phyloP scores from a whole-genome alignment of 2,113 vertebrate species.

The Saguinus imperator region DNA sequence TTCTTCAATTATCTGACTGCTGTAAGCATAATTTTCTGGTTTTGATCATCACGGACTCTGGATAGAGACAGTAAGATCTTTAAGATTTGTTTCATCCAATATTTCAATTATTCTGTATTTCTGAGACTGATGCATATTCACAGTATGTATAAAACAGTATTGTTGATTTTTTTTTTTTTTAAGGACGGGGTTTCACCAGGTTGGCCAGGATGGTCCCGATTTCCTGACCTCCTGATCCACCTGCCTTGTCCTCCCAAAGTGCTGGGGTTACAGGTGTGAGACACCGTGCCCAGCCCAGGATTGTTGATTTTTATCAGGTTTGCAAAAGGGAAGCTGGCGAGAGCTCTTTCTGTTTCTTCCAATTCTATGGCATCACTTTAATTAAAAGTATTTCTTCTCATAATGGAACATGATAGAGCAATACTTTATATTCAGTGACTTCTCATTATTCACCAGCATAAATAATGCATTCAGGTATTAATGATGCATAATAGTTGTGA shows the following conservation, averaged over 20 bases:
- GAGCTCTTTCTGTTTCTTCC: not conserved
- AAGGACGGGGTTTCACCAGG: too few relatives aligned
- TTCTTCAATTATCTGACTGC: not conserved
- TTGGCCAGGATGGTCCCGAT: too few relatives aligned
- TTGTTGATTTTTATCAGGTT: not conserved
- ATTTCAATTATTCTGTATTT: not conserved
- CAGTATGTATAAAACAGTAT: not conserved
- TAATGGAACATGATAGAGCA: constrained; percentile 72
- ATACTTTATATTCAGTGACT: constrained; percentile 80
- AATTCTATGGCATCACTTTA: constrained; percentile 49
- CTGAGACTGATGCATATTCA: not conserved
- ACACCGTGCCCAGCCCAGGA: not conserved
- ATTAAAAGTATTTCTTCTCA: constrained; percentile 66
- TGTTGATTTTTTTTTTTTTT: not conserved
- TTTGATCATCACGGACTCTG: not conserved
- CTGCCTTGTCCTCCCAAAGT: too few relatives aligned
- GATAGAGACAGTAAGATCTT: not conserved
- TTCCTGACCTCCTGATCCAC: too few relatives aligned
- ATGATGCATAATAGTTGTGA: constrained; percentile 84
- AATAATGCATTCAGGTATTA: constrained; percentile 83
- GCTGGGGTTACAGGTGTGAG: too few relatives aligned
- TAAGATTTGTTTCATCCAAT: not conserved
- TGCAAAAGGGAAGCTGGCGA: not conserved
- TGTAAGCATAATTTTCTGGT: not conserved
- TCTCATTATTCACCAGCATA: constrained; percentile 83